These are phyloP conservation scores for Dermochelys coriacea DNA, from an alignment of 2,797 vertebrate genomes.

Conservation along the genomic window DNA sequence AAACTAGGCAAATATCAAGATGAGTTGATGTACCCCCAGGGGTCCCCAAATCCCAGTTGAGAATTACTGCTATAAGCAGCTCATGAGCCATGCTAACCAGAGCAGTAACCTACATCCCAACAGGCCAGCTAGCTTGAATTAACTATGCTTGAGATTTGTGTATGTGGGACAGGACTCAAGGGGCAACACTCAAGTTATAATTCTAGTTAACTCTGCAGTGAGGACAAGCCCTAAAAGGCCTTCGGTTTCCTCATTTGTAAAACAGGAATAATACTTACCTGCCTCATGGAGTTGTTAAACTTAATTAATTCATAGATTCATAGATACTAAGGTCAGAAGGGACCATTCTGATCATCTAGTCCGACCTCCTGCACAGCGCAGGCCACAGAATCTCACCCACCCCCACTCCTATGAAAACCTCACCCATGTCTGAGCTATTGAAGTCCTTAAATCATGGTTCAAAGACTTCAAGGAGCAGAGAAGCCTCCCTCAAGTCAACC, in stretches of 20 bases:
- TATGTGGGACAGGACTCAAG: background rate
- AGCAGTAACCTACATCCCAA: background rate
- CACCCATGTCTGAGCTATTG: no score
- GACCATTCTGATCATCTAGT: no score
- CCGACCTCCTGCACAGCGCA: no score
- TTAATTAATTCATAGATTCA: background rate
- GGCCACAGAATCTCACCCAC: no score
- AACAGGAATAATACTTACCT: background rate
- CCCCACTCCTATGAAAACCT: no score
- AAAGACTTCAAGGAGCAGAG: no score
- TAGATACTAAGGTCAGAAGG: no score
- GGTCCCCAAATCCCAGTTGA: no score
- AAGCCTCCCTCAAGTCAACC: no score
- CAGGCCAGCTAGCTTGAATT: background rate
- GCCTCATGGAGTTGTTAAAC: background rate
- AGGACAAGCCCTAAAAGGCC: background rate
- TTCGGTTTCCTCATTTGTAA: background rate
- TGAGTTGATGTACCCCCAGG: no score
- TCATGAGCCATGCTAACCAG: background rate
- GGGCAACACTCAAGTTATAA: background rate
- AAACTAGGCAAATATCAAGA: no score
- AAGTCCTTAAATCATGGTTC: no score
- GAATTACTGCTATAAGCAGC: background rate
- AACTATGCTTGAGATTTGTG: background rate
- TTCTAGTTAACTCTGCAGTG: background rate